Evolutionary conservation across 2,888 invertebrate genomes (phyloP).

Genomic region (Scaptomyza reducta): DNA sequence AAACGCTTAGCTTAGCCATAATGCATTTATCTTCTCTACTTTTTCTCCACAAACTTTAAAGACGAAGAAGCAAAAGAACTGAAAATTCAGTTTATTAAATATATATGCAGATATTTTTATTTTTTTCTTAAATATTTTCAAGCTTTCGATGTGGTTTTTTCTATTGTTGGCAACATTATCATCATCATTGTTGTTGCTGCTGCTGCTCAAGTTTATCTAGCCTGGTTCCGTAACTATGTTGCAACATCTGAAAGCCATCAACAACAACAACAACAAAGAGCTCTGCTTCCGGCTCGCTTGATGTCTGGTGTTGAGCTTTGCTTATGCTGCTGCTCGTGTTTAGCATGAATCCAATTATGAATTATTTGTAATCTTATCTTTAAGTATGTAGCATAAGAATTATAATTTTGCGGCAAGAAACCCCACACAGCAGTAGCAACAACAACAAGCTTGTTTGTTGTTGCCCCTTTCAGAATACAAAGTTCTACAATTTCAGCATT

Average conservation of each 20-base stretch:
- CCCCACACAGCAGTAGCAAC: constrained; percentile 47
- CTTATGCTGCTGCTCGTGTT: constrained; percentile 21
- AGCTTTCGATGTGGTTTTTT: background rate
- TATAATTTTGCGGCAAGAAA: constrained; percentile 71
- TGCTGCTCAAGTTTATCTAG: constrained; percentile 40
- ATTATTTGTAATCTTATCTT: constrained; percentile 74
- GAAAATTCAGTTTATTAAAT: background rate
- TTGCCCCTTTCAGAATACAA: constrained; percentile 27
- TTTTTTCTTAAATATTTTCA: background rate
- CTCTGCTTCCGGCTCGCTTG: constrained; percentile 49
- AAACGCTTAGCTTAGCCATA: background rate
- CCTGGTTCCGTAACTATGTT: constrained; percentile 18
- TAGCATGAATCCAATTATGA: constrained; percentile 59
- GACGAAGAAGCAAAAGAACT: background rate
- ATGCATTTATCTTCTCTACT: background rate
- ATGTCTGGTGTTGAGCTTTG: constrained; percentile 35
- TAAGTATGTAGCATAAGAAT: constrained; percentile 75
- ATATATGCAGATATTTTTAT: background rate
- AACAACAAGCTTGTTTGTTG: background rate
- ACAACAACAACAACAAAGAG: constrained; percentile 29
- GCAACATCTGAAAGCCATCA: constrained; percentile 15
- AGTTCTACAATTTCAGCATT: constrained; percentile 74
- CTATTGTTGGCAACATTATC: constrained; percentile 6
- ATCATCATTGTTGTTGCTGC: constrained; percentile 20
- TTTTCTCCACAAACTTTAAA: no score